phyloP scores from a whole-genome alignment of 2,888 invertebrate genomes.

The Rhagonycha fulva region DNA sequence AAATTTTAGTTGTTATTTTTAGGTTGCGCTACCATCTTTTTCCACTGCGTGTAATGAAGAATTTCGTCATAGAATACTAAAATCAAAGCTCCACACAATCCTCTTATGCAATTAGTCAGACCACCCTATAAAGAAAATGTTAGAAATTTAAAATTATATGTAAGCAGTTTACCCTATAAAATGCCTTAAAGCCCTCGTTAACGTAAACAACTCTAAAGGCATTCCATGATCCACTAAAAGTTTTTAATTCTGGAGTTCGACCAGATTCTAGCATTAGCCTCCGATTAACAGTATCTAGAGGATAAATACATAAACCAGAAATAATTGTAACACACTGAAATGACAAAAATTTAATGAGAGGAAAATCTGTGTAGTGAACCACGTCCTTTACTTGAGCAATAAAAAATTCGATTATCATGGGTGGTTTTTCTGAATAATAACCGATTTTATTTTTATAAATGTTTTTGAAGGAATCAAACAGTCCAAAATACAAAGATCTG shows the following conservation, averaged over 20 bases:
- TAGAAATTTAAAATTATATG: background rate
- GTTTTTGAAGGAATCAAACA: slow-evolving; percentile 25
- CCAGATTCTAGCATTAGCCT: slow-evolving; percentile 30
- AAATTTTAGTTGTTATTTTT: background rate
- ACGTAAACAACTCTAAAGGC: slow-evolving; percentile 11
- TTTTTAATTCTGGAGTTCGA: slow-evolving; percentile 6
- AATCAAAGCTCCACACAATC: slow-evolving; percentile 29
- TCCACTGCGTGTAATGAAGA: slow-evolving; percentile 1
- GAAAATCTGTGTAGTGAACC: background rate
- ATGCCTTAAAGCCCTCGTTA: slow-evolving; percentile 21
- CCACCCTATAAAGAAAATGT: slow-evolving; percentile 18
- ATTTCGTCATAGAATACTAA: slow-evolving; percentile 34
- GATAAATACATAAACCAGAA: slow-evolving; percentile 28
- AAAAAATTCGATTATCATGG: background rate
- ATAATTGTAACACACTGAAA: slow-evolving; percentile 11
- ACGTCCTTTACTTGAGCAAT: background rate
- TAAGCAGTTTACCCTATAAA: slow-evolving; percentile 21
- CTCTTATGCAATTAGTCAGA: slow-evolving; percentile 24
- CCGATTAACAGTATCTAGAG: slow-evolving; percentile 28
- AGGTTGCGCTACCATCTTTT: background rate
- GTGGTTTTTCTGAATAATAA: background rate
- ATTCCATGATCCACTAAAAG: background rate
- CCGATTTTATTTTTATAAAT: background rate
- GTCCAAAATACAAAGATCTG: slow-evolving; percentile 28
- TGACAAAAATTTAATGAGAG: background rate